Evolutionary conservation across 2,888 invertebrate genomes (phyloP).

Genomic region (Bembecia ichneumoniformis): DNA sequence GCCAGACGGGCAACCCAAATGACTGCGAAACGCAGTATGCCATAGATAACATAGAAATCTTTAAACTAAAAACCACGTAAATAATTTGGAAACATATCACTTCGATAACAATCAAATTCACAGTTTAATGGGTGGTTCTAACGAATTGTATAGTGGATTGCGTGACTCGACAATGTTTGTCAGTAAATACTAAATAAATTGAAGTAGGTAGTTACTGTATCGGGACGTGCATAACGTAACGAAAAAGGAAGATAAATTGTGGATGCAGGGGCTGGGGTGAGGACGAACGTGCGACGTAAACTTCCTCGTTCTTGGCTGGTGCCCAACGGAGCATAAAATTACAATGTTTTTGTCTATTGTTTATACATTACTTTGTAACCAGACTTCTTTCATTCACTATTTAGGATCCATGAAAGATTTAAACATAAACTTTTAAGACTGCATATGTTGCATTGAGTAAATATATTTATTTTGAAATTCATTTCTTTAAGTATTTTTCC

Average conservation of each 20-base stretch:
- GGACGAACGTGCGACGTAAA: constrained; percentile 8
- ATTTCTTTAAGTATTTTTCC: too few species aligned
- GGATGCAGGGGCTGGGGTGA: constrained; percentile 1
- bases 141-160: neutral
- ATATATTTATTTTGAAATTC: too few species aligned
- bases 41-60: too few species aligned
- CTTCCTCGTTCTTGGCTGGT: constrained; percentile 7
- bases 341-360: constrained; percentile 1
- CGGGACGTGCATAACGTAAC: constrained; percentile 2
- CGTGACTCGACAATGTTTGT: neutral
- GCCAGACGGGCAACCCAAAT: too few species aligned
- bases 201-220: neutral
- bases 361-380: neutral
- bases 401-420: too few species aligned
- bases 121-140: neutral
- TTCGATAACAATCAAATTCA: neutral
- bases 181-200: neutral
- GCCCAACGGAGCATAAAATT: constrained; percentile 4
- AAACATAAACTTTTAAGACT: too few species aligned
- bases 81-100: neutral
- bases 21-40: too few species aligned
- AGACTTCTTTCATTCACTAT: too few species aligned
- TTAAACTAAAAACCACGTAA: too few species aligned
- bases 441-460: too few species aligned
- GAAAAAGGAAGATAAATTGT: constrained; percentile 7